Evolutionary conservation across 2,113 vertebrate genomes (phyloP), one percentile per base, ranked within the genome.

Genomic region (Pterocles orientalis): DNA sequence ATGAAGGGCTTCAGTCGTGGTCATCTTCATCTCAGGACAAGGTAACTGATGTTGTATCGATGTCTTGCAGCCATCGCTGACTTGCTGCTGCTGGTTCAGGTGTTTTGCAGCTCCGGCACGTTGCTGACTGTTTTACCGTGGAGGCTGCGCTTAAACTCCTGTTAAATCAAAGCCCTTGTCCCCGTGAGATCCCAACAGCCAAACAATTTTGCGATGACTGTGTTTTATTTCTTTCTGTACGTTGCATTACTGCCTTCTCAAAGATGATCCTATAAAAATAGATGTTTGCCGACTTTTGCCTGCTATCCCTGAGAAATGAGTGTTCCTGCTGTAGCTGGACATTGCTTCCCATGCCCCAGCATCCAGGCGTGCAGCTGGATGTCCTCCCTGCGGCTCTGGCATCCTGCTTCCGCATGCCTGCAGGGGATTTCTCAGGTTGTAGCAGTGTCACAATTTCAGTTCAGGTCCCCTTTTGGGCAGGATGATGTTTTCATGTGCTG

Each of bases 61-160:
- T n/a, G 9, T 34, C 24, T 73, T 12, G 1, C n/a, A 61, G 54
- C n/a, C 1, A 0, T 21, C 0, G 0, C 68, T 53, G 41, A 19
- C 15, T 54, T 29, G 33, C 64, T 61, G 19, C 19, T 34, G 18
- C 39, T 82, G 31, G 23, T 33, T 34, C n/a, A 51, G 1, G 5
- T 57, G 48, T 43, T 50, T 43, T 53, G 58, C 50, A 26, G 4
- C 58, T 57, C 34, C 2, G 8, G 24, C 0, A 0, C 17, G 12
- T 33, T 5, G 25, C 6, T 12, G 16, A 24, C 28, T 72, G 39
- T 36, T 64, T 86, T 51, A 18, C 77, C 64, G 15, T 14, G 48
- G 62, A 47, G 53, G 26, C 51, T 48, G 0, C 4, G 0, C 41
- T 20, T 28, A 15, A 45, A 53, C 61, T 86, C 29, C 50, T 41